Conservation (phyloP, 2,113 vertebrate species). For the Paralichthys olivaceus region DNA sequence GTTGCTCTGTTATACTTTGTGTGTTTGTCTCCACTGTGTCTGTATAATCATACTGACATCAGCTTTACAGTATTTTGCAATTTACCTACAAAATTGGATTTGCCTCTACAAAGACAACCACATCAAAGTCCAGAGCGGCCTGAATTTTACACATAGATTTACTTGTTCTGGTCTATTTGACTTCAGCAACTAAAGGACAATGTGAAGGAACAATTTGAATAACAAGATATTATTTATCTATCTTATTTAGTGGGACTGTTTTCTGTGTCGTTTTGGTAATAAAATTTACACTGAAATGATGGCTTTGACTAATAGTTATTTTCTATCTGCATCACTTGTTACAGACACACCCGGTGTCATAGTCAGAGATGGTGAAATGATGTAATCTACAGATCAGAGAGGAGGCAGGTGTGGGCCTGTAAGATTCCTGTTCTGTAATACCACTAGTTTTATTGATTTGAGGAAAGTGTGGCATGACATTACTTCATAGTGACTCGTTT, state of each 20-base stretch:
- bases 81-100: not conserved
- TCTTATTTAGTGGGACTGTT: conserved; percentile 35
- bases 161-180: conserved; percentile 3
- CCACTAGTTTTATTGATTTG: not conserved
- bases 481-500: not conserved
- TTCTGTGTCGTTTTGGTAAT: conserved; percentile 52
- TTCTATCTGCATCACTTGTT: not conserved
- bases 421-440: not conserved
- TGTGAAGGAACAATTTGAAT: conserved; percentile 65
- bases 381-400: not conserved
- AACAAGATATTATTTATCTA: conserved; percentile 65
- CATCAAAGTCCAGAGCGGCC: not conserved
- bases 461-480: not conserved
- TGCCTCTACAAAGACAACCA: not conserved
- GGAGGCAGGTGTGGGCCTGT: not conserved
- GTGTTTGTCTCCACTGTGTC: conserved; percentile 1
- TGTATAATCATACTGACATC: conserved; percentile 14
- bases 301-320: not conserved
- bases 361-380: not conserved
- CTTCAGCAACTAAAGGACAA: conserved; percentile 47
- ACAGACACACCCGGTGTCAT: not conserved
- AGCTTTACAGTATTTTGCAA: conserved; percentile 1
- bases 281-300: conserved; percentile 50
- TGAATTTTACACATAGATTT: conserved; percentile 3
- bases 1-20: conserved; percentile 1